Evolutionary conservation across 2,113 vertebrate species (phyloP).

Genomic region (Mesocricetus auratus): DNA sequence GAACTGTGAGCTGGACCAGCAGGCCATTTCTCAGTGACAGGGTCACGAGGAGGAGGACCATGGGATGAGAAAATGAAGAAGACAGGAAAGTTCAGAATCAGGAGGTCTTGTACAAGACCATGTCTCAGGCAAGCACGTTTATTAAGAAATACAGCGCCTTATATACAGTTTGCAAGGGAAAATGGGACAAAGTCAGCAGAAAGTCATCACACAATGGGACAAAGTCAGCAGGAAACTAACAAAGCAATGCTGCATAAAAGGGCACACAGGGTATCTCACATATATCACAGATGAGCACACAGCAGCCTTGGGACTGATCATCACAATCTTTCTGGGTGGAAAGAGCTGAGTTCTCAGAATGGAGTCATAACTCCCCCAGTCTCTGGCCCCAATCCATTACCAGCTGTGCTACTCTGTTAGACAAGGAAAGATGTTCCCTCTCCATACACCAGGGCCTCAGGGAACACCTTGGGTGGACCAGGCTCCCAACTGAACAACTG

Average conservation of each 20-base stretch:
- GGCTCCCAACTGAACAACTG: neutral
- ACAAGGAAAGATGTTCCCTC: no score
- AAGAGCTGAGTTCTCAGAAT: neutral
- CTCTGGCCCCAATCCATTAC: neutral
- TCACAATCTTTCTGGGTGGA: neutral
- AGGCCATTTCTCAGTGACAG: neutral
- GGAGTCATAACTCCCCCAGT: neutral
- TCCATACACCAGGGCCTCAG: neutral
- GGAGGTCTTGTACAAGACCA: neutral
- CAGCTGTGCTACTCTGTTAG: no score
- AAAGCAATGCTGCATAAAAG: neutral
- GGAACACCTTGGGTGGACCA: neutral
- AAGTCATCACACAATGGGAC: neutral
- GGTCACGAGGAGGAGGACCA: neutral
- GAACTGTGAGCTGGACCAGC: neutral
- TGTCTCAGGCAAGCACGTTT: neutral
- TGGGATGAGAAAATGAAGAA: neutral
- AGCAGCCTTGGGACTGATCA: neutral
- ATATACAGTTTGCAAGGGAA: neutral
- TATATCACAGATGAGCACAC: neutral
- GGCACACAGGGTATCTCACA: neutral
- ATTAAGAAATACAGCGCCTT: neutral
- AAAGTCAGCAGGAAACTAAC: neutral
- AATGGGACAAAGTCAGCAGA: neutral
- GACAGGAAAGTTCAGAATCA: neutral